Conservation (phyloP, 2,797 vertebrate species). For the Urocyon cinereoargenteus region DNA sequence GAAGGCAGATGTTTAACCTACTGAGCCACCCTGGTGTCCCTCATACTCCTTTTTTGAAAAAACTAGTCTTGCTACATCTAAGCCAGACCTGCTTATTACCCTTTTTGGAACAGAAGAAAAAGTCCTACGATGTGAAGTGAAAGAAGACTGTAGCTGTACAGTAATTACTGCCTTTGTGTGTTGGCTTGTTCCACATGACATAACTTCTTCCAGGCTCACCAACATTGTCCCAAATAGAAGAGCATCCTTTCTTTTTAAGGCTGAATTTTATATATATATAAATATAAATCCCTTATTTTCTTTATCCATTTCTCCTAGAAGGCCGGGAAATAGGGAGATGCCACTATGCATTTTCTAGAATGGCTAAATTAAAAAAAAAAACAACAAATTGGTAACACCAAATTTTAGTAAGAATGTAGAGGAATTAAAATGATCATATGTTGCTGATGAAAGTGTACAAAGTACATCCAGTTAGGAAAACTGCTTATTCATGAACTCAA, state of each 20-base stretch:
- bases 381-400: neutral
- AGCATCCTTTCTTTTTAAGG: neutral
- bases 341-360: neutral
- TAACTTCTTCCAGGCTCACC: neutral
- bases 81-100: too few relatives aligned
- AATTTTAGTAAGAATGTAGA: neutral
- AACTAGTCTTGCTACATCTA: too few relatives aligned
- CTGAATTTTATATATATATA: neutral
- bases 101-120: too few relatives aligned
- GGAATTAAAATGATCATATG: neutral
- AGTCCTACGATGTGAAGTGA: too few relatives aligned
- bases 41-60: too few relatives aligned
- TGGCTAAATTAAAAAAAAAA: neutral
- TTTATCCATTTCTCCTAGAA: neutral
- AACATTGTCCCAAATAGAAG: neutral
- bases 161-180: neutral
- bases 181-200: neutral
- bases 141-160: neutral
- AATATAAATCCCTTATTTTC: neutral
- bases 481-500: neutral
- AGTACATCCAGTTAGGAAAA: neutral
- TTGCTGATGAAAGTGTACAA: neutral
- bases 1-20: too few relatives aligned
- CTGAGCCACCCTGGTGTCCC: too few relatives aligned
- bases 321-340: neutral